These are phyloP conservation scores for Teleopsis dalmanni DNA, from an alignment of 1,140 invertebrate species.

Conservation along the genomic window DNA sequence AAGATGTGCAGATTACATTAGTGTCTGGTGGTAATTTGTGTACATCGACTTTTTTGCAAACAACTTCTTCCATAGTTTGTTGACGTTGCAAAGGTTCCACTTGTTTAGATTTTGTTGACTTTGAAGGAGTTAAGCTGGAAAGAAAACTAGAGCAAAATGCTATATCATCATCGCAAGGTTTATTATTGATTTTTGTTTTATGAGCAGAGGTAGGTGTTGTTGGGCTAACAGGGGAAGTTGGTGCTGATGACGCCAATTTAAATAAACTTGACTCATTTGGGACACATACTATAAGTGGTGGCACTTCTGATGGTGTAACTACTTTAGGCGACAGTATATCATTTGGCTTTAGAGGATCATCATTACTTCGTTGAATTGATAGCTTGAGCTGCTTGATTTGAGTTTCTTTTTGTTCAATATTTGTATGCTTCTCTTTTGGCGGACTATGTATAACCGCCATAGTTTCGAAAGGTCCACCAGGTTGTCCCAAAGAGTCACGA, in stretches of 20 bases:
- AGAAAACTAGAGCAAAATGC: not conserved
- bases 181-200: conserved; percentile 2
- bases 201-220: conserved; percentile 6
- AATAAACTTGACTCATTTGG: conserved; percentile 37
- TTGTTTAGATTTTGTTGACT: conserved; percentile 18
- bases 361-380: not conserved
- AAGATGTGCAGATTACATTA: conserved; percentile 24
- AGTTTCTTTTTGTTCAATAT: not conserved
- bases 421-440: conserved; percentile 12
- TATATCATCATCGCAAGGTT: conserved; percentile 1
- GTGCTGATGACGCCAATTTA: conserved; percentile 27
- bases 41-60: conserved; percentile 34
- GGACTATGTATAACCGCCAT: conserved; percentile 29
- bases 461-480: conserved; percentile 24
- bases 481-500: conserved; percentile 21
- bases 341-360: conserved; percentile 26
- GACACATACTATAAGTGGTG: conserved; percentile 19
- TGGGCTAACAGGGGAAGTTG: conserved; percentile 20
- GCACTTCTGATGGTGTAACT: conserved; percentile 24
- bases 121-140: not conserved
- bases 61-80: conserved; percentile 22
- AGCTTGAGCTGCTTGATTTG: not conserved
- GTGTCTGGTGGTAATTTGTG: conserved; percentile 16
- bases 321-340: conserved; percentile 22
- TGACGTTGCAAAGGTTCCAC: conserved; percentile 21